Conservation (phyloP, 2,797 vertebrate genomes). For the Enteromius argenteus region DNA sequence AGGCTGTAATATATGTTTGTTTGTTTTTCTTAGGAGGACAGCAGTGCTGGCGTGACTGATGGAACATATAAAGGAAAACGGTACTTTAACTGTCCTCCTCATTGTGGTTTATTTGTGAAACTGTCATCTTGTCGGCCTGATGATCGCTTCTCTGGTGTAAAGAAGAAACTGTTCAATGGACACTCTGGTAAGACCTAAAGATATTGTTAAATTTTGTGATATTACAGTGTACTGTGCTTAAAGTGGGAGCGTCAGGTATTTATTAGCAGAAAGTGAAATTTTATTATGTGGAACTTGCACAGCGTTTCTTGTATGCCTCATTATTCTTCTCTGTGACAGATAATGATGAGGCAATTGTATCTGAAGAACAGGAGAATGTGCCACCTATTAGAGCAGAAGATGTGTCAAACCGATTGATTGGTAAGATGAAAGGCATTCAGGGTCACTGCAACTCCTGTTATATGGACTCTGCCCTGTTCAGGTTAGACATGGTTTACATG, state of each 20-base stretch:
- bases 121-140: conserved; percentile 81
- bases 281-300: neutral
- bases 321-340: conserved; percentile 63
- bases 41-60: conserved; percentile 73
- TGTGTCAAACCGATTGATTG: conserved; percentile 76
- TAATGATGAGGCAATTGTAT: neutral
- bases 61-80: conserved; percentile 74
- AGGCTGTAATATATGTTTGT: neutral
- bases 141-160: conserved; percentile 74
- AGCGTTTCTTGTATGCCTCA: neutral
- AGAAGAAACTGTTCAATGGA: conserved; percentile 33
- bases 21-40: conserved; percentile 77
- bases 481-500: conserved; percentile 68
- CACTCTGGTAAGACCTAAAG: conserved; percentile 33
- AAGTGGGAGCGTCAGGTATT: neutral
- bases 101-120: conserved; percentile 83
- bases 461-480: conserved; percentile 91
- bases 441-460: conserved; percentile 95
- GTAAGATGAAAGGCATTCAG: conserved; percentile 88
- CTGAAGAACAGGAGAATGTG: conserved; percentile 61
- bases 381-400: conserved; percentile 78
- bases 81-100: conserved; percentile 76
- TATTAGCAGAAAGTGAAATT: neutral
- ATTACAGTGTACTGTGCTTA: neutral
- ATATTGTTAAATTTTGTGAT: neutral